Evolutionary conservation across 2,888 invertebrate species (phyloP), one percentile per base, ranked within the genome.

Genomic region (Heteropelma amictum): DNA sequence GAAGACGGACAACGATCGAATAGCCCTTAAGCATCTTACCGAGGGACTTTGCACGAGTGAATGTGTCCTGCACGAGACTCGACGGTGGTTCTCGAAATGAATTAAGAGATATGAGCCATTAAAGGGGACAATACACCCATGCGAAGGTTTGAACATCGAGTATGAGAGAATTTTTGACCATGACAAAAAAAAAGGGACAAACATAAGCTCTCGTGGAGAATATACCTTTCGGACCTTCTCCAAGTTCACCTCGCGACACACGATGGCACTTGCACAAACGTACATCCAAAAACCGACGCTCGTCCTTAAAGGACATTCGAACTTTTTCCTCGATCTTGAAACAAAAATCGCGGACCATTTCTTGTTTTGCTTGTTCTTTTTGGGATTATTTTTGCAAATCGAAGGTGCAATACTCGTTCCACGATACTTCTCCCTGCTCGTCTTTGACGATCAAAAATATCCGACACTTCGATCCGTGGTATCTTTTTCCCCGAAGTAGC

Each of bases 11-110:
- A 58, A 49, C 28, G 10, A 45, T 45, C 42, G 58, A 28, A 42
- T 17, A 28, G 51, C 42, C 45, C 56, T 77, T 78, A 81, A 80
- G 81, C 83, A 84, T 78, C 83, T 85, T 83, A 82, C 79, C 56
- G 56, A 6, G 19, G 21, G 19, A 19, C 19, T 49, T n/a, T 51
- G 30, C 7, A 54, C 51, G 54, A 58, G 30, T 19, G 47, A 63
- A 61, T 28, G 45, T 63, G 60, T 47, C 45, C 53, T 51, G 19
- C 49, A 38, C 19, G 58, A 64, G 12, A 69, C 67, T 69, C 78
- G 78, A 81, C 80, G 76, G 69, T 71, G 56, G 61, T 61, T 45
- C 56, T 70, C 56, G 79, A 82, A 82, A 81, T 81, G 81, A 82
- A 84, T 83, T 83, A 83, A 81, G 69, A 71, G 56, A 56, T 56